These are phyloP conservation scores for Tympanuchus pallidicinctus DNA, from an alignment of 2,113 vertebrate genomes.

Conservation along the genomic window DNA sequence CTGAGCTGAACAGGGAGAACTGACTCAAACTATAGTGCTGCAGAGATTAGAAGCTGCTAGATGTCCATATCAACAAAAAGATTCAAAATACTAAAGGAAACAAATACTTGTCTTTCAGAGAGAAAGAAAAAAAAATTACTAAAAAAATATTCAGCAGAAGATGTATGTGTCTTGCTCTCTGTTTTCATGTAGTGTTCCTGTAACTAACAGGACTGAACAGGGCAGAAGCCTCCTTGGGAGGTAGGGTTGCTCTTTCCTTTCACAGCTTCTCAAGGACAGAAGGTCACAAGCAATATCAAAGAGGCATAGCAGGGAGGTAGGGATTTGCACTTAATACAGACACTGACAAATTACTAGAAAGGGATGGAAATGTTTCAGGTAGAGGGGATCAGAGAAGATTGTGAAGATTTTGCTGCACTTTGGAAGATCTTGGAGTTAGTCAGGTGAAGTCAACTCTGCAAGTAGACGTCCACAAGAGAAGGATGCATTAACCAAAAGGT, in stretches of 20 bases:
- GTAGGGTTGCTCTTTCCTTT: background rate
- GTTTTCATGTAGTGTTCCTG: background rate
- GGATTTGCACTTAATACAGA: background rate
- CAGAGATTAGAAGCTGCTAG: background rate
- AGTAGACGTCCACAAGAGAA: background rate
- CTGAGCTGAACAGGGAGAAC: background rate
- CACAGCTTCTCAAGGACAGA: background rate
- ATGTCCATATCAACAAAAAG: rapidly evolving
- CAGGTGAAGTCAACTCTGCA: background rate
- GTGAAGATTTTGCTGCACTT: background rate
- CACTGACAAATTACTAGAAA: background rate
- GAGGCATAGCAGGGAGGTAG: background rate
- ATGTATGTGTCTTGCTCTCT: background rate
- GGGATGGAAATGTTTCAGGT: background rate
- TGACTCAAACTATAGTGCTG: background rate
- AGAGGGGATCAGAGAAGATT: background rate
- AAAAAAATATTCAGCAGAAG: background rate
- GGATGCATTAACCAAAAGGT: background rate
- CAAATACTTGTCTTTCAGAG: no score
- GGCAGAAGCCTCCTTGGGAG: background rate
- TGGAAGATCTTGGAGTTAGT: background rate
- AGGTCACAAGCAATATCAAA: background rate
- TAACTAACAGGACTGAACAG: background rate
- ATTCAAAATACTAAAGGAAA: background rate
- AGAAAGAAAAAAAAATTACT: background rate